Conservation (phyloP, 2,797 vertebrate species). For the Halcyon leucocephala region DNA sequence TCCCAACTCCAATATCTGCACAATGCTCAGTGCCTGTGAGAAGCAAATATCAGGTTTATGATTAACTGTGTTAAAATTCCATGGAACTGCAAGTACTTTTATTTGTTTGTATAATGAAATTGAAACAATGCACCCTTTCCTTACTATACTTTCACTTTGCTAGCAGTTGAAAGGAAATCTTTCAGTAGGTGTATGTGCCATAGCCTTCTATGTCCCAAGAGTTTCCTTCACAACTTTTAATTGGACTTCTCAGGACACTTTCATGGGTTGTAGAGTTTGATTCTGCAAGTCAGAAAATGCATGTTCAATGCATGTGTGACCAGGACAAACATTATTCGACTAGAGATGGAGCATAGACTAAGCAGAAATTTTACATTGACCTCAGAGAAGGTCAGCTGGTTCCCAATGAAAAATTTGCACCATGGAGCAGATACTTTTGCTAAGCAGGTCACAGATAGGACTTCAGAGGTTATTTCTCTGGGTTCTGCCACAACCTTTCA, state of each 20-base stretch:
- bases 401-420: neutral
- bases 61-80: slow-evolving; percentile 77
- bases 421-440: neutral
- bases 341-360: neutral
- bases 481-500: neutral
- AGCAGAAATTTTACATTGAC: neutral
- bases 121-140: slow-evolving; percentile 53
- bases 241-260: neutral
- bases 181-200: neutral
- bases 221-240: neutral
- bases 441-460: neutral
- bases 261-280: too few relatives aligned
- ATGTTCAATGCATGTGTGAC: rapidly evolving
- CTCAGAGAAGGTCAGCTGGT: neutral
- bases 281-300: neutral
- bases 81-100: slow-evolving; percentile 68
- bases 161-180: neutral
- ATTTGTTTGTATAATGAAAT: slow-evolving; percentile 67
- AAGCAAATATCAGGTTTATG: slow-evolving; percentile 71
- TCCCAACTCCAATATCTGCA: slow-evolving; percentile 60
- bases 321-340: neutral
- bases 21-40: slow-evolving; percentile 59
- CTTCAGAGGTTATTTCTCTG: neutral
- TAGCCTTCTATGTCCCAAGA: neutral
- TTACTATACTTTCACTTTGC: neutral